A percentile compares a stretch with the other conserved stretches of the same genome.
Conservation (phyloP, 2,113 vertebrate species). For the Malaclemys terrapin region DNA sequence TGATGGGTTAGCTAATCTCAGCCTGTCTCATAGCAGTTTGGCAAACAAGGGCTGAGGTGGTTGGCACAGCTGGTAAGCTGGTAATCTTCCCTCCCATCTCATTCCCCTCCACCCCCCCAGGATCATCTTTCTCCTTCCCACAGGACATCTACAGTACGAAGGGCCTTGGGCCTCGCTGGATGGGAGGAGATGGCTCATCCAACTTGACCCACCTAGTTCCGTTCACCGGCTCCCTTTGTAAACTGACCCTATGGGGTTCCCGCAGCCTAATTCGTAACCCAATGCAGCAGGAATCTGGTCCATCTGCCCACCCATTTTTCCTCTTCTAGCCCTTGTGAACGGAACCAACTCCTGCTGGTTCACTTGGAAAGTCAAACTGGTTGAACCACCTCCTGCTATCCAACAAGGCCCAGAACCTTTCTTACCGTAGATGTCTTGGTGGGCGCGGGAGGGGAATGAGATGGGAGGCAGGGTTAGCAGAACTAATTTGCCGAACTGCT, state of each 20-base stretch:
- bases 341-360: not conserved
- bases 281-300: no score
- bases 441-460: not conserved
- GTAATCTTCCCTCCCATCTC: not conserved
- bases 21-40: not conserved
- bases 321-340: no score
- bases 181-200: not conserved
- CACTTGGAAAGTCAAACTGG: not conserved
- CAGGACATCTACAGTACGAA: not conserved
- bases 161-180: not conserved
- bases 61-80: not conserved
- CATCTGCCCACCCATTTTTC: no score
- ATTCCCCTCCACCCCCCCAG: not conserved
- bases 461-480: not conserved
- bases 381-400: not conserved
- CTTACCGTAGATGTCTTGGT: not conserved
- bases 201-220: not conserved
- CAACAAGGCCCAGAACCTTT: not conserved
- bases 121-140: not conserved
- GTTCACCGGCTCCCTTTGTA: not conserved
- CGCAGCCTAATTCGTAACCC: not conserved
- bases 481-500: not conserved
- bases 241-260: not conserved
- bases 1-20: not conserved
- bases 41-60: not conserved